Percentiles rank a stretch among this genome's conserved stretches.
Conservation (phyloP, 1,140 invertebrate species). For the Drosophila gunungcola region DNA sequence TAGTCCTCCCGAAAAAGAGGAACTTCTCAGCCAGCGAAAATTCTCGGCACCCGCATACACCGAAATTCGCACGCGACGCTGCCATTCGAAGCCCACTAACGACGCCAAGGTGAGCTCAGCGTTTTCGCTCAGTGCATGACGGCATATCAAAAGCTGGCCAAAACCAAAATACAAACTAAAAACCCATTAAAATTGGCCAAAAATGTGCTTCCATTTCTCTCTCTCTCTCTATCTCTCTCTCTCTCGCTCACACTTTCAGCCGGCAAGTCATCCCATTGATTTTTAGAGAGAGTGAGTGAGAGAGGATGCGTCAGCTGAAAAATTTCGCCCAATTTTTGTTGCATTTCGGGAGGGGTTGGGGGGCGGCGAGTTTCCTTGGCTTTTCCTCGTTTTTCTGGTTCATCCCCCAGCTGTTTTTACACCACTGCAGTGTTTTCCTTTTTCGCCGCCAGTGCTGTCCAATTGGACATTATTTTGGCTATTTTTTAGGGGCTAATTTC, state of each 20-base stretch:
- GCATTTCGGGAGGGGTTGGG: too few relatives aligned
- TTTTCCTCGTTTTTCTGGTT: conserved; percentile 32
- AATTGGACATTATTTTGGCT: conserved; percentile 6
- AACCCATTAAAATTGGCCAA: conserved; percentile 2
- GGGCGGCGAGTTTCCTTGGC: neutral
- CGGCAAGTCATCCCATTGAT: conserved; percentile 23
- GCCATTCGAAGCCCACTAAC: conserved; percentile 42
- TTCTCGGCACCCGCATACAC: conserved; percentile 74
- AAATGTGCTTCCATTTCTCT: conserved; percentile 29
- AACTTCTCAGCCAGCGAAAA: conserved; percentile 45
- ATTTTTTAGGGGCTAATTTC: neutral
- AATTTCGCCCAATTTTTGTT: conserved; percentile 1
- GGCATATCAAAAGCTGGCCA: neutral
- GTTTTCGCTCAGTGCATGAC: neutral
- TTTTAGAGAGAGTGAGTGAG: conserved; percentile 7
- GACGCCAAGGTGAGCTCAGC: conserved; percentile 65
- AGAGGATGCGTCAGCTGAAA: conserved; percentile 15
- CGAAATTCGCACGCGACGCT: conserved; percentile 73
- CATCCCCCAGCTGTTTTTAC: conserved; percentile 29
- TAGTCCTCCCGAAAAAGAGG: neutral
- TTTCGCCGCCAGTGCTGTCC: conserved; percentile 27
- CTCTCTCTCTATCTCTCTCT: neutral
- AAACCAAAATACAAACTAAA: conserved; percentile 17
- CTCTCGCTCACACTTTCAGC: conserved; percentile 9
- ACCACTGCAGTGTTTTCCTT: conserved; percentile 31